These are phyloP conservation scores for Mormyrus proboscirostris DNA, from an alignment of 2,797 vertebrate species.

Conservation along the genomic window DNA sequence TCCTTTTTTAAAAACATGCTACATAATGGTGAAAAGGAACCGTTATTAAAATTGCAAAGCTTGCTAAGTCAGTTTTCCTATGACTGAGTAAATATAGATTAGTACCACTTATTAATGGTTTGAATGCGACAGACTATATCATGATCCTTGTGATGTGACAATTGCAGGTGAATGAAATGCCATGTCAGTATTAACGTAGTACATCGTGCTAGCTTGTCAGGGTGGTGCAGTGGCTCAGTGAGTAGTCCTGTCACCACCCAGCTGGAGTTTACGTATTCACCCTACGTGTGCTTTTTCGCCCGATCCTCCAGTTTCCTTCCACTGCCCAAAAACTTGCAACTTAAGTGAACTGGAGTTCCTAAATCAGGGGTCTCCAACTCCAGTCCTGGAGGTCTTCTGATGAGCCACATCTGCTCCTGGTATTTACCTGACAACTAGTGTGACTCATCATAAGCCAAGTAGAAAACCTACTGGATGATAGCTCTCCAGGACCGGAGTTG, in stretches of 20 bases:
- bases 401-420: no score
- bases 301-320: neutral
- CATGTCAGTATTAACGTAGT: neutral
- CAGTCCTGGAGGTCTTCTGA: no score
- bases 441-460: no score
- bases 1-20: neutral
- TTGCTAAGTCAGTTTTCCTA: neutral
- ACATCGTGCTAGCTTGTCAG: neutral
- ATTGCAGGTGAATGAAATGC: neutral
- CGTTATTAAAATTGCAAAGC: neutral
- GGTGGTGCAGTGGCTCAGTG: neutral
- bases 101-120: neutral
- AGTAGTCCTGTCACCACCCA: neutral
- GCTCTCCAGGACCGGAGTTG: no score
- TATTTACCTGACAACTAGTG: no score
- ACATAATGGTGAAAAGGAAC: neutral
- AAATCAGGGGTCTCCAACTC: neutral
- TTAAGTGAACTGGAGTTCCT: neutral
- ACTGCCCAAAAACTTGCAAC: neutral
- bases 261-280: neutral
- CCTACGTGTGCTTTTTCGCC: neutral
- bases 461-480: no score
- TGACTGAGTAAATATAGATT: neutral
- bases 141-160: neutral
- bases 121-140: neutral